phyloP scores from a whole-genome alignment of 1,140 invertebrate genomes.

The Temnothorax curvispinosus region DNA sequence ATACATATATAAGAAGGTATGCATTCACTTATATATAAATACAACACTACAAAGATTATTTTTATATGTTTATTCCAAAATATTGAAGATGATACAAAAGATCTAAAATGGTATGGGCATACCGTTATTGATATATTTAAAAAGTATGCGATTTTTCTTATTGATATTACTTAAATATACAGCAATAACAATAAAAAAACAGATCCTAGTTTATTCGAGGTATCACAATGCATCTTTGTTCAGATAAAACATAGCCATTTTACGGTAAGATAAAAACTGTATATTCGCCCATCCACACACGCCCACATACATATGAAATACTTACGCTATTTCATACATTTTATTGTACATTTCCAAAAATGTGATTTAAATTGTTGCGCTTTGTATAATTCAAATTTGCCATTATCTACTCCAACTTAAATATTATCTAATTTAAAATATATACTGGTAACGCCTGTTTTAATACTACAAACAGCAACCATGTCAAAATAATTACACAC shows the following conservation, averaged over 20 bases:
- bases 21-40: not conserved
- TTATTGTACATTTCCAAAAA: conserved; percentile 52
- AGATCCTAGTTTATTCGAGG: conserved; percentile 79
- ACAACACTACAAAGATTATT: conserved; percentile 19
- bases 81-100: conserved; percentile 60
- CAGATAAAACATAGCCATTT: conserved; percentile 81
- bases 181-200: conserved; percentile 66
- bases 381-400: conserved; percentile 36
- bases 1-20: not conserved
- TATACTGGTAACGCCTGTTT: conserved; percentile 37
- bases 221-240: conserved; percentile 84
- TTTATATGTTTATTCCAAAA: conserved; percentile 58
- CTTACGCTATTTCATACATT: conserved; percentile 57
- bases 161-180: conserved; percentile 68
- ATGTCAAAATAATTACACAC: conserved; percentile 26
- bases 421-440: conserved; percentile 24
- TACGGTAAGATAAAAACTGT: conserved; percentile 77
- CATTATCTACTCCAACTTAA: conserved; percentile 37
- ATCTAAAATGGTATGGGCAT: conserved; percentile 37
- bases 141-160: conserved; percentile 74
- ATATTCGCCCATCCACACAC: conserved; percentile 54
- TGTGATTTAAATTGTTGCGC: conserved; percentile 54
- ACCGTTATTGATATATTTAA: conserved; percentile 49
- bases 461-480: conserved; percentile 38
- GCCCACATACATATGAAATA: not conserved